These are phyloP conservation scores for Alectura lathami DNA, from an alignment of 2,113 vertebrate species.

Conservation along the genomic window DNA sequence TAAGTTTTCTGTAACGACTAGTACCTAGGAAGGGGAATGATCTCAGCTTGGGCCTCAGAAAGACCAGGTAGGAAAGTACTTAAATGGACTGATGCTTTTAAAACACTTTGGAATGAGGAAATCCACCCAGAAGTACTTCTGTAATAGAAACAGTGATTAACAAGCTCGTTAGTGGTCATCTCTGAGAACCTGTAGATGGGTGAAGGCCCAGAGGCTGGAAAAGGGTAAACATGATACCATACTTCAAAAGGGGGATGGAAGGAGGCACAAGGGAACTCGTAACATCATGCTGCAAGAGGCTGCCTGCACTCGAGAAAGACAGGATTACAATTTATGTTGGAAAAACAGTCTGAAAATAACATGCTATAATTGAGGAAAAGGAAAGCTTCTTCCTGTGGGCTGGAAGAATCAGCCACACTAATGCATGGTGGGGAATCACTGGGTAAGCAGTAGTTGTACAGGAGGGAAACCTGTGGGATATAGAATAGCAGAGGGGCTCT, in stretches of 20 bases:
- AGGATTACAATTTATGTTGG: background rate
- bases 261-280: background rate
- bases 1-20: background rate
- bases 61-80: background rate
- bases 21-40: background rate
- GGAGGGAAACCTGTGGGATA: background rate
- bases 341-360: background rate
- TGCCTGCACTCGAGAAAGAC: background rate
- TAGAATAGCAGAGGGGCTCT: background rate
- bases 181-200: background rate
- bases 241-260: background rate
- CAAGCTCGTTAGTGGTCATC: background rate
- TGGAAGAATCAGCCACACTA: background rate
- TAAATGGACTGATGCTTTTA: background rate
- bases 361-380: background rate
- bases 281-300: background rate
- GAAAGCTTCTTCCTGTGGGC: background rate
- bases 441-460: background rate
- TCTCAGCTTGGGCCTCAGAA: background rate
- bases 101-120: background rate
- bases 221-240: background rate
- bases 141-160: constrained; percentile 1
- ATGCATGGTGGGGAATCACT: background rate
- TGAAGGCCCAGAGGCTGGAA: background rate
- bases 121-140: background rate